Conservation (phyloP, 2,888 invertebrate species). For the Asteroscopus sphinx region DNA sequence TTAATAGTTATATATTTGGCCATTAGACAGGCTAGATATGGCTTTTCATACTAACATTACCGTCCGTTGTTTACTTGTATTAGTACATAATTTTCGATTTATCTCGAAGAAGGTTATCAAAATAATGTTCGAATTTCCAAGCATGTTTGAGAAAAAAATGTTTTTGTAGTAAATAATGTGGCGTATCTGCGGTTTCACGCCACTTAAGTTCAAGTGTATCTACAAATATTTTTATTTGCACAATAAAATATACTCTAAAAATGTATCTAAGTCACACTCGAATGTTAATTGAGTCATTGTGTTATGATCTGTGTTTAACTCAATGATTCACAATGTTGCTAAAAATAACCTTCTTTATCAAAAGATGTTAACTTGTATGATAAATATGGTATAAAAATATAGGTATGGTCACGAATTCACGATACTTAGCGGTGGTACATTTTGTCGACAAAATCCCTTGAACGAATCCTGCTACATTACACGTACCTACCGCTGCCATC, state of each 20-base stretch:
- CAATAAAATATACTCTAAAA: background rate
- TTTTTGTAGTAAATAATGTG: background rate
- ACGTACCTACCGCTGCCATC: too few species aligned
- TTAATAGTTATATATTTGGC: too few species aligned
- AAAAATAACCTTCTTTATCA: slow-evolving; percentile 15
- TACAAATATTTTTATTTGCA: slow-evolving; percentile 15
- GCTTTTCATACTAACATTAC: too few species aligned
- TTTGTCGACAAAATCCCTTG: too few species aligned
- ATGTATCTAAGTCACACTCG: background rate
- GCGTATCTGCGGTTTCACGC: background rate
- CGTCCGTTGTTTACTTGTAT: too few species aligned
- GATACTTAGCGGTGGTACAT: too few species aligned
- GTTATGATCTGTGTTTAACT: background rate
- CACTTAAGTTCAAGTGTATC: background rate
- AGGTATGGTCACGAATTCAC: too few species aligned
- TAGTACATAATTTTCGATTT: too few species aligned
- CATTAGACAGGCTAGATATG: too few species aligned
- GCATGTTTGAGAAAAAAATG: background rate
- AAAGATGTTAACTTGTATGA: slow-evolving; percentile 4
- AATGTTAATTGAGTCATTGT: background rate
- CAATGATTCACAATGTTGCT: background rate
- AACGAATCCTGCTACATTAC: too few species aligned
- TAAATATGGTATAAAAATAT: slow-evolving; percentile 10
- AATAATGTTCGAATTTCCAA: too few species aligned
- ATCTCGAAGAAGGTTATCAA: too few species aligned